Base-by-base conservation (phyloP, 2,113 vertebrate species). In the Tenrec ecaudatus region DNA sequence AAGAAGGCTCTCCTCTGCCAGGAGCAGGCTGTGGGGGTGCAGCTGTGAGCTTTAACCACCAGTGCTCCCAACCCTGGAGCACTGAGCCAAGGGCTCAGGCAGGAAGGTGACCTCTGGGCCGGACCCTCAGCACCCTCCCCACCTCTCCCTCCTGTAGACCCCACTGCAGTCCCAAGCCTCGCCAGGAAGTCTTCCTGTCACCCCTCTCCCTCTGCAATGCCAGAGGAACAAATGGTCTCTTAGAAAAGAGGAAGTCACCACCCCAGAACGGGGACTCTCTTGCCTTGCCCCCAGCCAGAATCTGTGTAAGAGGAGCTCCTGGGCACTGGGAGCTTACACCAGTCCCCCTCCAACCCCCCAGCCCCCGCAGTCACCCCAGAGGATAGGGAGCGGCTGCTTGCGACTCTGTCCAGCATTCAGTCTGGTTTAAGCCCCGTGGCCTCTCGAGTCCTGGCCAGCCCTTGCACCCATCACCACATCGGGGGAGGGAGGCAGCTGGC, bases 391-490 rank as follows among this genome's bases (percentile, higher is more conserved):
- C 38, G 25, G 19, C 38, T 2, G n/a, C 40, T 83, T 33, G 77
- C 11, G 2, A 0, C 0, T 23, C n/a, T 57, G 19, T 25, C n/a
- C 73, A 47, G 4, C 36, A 23, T 1, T 25, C 0, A 0, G 33
- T 36, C 53, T 40, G 68, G 68, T 64, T 23, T 7, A 23, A 9
- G 36, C 73, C 71, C 38, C 60, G 31, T 3, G 0, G 23, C 75
- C 62, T 33, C 20, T n/a, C 43, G 22, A 17, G 38, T 68, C 91
- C n/a, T 0, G 0, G 81, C 16, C 66, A 33, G 1, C 25, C 43
- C 25, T 3, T 43, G 38, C n/a, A 17, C 64, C 38, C 15, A 0
- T 80, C 17, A 11, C 76, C 16, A 0, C 17, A 4, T 23, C 2
- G 0, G 31, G 27, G 3, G 8, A 23, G 40, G 33, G 25, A 22